These are phyloP conservation scores for Leptogaster cylindrica DNA, from an alignment of 2,888 invertebrate genomes.

Conservation along the genomic window DNA sequence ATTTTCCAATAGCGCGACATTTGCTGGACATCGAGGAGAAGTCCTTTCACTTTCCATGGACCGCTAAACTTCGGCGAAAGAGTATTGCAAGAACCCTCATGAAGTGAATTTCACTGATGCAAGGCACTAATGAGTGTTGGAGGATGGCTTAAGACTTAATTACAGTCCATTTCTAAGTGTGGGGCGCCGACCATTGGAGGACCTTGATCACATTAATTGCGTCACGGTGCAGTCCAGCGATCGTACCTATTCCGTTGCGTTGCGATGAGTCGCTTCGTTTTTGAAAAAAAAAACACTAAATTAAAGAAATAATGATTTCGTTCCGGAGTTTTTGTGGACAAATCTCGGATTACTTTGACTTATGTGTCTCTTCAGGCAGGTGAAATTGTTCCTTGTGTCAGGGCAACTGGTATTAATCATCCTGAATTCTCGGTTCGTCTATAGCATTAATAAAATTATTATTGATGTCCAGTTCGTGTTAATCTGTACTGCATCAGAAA, in stretches of 20 bases:
- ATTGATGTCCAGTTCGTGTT: too few relatives aligned
- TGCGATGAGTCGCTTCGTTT: too few relatives aligned
- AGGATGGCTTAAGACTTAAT: too few relatives aligned
- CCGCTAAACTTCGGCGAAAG: slow-evolving; percentile 12
- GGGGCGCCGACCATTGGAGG: background rate
- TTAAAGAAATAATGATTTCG: slow-evolving; percentile 6
- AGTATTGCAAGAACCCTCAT: slow-evolving; percentile 28
- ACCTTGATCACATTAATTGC: slow-evolving; percentile 24
- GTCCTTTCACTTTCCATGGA: slow-evolving; percentile 34
- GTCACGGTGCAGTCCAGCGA: slow-evolving; percentile 15
- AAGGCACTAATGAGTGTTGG: slow-evolving; percentile 8
- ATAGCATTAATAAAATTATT: too few relatives aligned
- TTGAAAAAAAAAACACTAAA: too few relatives aligned
- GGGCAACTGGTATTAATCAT: background rate
- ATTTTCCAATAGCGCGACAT: slow-evolving; percentile 16
- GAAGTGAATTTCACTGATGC: slow-evolving; percentile 1
- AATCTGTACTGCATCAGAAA: too few relatives aligned
- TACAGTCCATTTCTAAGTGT: slow-evolving; percentile 20
- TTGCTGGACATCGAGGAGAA: background rate
- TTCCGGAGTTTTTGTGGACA: slow-evolving; percentile 13
- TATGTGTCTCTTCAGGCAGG: background rate
- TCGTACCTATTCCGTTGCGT: slow-evolving; percentile 6
- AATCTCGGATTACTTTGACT: background rate
- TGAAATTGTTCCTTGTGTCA: slow-evolving; percentile 20
- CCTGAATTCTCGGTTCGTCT: too few relatives aligned